Evolutionary conservation across 30 jellyfish, hydroid and myxozoan genomes (phyloP).

Genomic region (Turritopsis dohrnii): DNA sequence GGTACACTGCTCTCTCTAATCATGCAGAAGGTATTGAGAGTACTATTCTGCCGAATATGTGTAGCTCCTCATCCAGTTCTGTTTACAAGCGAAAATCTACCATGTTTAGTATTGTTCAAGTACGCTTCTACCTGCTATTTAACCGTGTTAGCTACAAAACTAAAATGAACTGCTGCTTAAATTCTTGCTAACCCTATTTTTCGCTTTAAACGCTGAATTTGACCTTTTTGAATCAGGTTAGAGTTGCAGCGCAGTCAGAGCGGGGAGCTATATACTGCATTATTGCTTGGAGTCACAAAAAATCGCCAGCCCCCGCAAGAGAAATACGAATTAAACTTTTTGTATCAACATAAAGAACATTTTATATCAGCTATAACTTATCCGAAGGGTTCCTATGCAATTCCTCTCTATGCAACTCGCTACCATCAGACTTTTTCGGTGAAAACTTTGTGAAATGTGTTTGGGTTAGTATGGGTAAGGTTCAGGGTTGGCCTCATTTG

Average conservation of each 20-base stretch:
- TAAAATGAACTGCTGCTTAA: background rate
- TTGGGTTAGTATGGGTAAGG: no score
- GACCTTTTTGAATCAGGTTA: background rate
- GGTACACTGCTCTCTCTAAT: background rate
- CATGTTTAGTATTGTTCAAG: background rate
- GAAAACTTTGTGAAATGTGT: no score
- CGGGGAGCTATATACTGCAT: background rate
- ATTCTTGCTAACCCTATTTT: background rate
- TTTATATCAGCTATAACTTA: no score
- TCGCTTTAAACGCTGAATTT: background rate
- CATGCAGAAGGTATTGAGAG: background rate
- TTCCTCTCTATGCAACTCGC: no score
- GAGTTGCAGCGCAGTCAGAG: background rate
- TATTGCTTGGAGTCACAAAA: background rate
- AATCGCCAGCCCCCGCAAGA: background rate
- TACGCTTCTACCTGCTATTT: background rate
- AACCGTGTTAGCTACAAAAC: conserved; percentile 3
- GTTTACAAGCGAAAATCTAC: conserved; percentile 21
- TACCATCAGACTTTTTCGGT: no score
- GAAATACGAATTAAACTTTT: no score
- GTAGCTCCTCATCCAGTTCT: background rate
- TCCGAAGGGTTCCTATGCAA: no score
- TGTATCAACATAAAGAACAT: no score
- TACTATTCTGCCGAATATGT: conserved; percentile 12
- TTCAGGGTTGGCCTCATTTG: no score